These are phyloP conservation scores for Sebastes nivosus DNA, from an alignment of 2,797 vertebrate genomes.

Conservation along the genomic window DNA sequence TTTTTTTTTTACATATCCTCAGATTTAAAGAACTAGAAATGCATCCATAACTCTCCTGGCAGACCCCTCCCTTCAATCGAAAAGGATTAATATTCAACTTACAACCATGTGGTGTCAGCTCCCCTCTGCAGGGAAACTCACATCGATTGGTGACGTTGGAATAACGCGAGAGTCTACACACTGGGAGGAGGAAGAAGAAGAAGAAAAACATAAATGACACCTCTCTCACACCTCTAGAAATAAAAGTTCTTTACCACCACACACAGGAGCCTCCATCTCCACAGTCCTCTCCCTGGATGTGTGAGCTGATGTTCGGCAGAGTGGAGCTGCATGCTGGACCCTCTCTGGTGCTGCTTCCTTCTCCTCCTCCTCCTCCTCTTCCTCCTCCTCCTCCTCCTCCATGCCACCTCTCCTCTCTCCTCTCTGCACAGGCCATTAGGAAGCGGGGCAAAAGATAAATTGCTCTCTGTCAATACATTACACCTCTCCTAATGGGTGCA, in stretches of 20 bases:
- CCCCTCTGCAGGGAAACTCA: constrained; percentile 64
- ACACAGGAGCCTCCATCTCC: constrained; percentile 24
- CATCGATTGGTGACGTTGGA: constrained; percentile 80
- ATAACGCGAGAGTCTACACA: constrained; percentile 60
- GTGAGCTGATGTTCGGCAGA: constrained; percentile 49
- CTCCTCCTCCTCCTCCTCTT: constrained; percentile 17
- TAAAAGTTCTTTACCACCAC: constrained; percentile 57
- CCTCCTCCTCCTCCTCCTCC: constrained; percentile 25
- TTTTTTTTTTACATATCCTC: neutral
- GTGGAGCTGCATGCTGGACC: constrained; percentile 60
- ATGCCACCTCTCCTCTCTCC: constrained; percentile 46
- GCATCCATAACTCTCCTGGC: neutral
- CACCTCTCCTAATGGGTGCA: constrained; percentile 85
- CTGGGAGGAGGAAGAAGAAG: constrained; percentile 22
- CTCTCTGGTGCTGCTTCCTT: constrained; percentile 40
- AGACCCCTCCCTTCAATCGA: constrained; percentile 48
- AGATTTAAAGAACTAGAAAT: neutral
- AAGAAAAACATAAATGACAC: constrained; percentile 35
- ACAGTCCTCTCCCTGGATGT: constrained; percentile 39
- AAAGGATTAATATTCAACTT: constrained; percentile 77
- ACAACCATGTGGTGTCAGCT: constrained; percentile 73
- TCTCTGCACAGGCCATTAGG: constrained; percentile 81
- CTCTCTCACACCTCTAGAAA: constrained; percentile 36
- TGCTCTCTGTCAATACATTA: constrained; percentile 86
- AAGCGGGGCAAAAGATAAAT: constrained; percentile 84